Evolutionary conservation across 2,797 vertebrate genomes (phyloP), one percentile per base, ranked within the genome.

Genomic region (Coracias cyanogaster): DNA sequence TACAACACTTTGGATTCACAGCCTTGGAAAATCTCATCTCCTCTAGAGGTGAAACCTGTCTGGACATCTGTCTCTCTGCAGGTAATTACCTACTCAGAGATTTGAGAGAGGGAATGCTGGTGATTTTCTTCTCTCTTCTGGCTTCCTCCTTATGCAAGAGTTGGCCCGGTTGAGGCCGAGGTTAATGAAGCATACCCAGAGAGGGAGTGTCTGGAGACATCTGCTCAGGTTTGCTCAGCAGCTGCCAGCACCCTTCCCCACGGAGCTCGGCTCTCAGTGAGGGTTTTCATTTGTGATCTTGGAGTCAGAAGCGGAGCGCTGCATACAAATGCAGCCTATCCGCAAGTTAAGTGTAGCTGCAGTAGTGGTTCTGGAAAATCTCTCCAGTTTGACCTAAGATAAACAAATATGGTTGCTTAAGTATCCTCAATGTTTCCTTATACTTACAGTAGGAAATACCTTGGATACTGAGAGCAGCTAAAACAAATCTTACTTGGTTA

Each of bases 371-470:
- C 87, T 94, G 94, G 90, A 93, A 96, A 94, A 94, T 64, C 73
- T 94, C 82, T 90, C 77, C 77, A 67, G 80, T 89, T 90, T 95
- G 88, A 89, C 94, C 94, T 64, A 92, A 93, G 74, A 82, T 92
- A 97, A 96, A 96, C 93, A 97, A 95, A 93, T 89, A 94, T 5
- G 73, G 86, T 90, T 80, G 67, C 85, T 94, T 82, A 94, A 95
- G 90, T 92, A 82, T 87, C 94, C 80, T 94, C 67, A 49, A 0
- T 82, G 90, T 93, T 95, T 95, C 93, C 95, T 96, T 90, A 67
- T 93, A 93, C 94, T 97, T 95, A 93, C 55, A 92, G 91, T 96
- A 97, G 93, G 96, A 97, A 96, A 96, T 96, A 94, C 88, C 67
- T 95, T 74, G 88, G 83, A 90, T 94, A 90, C 64, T 95, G 96